These are phyloP conservation scores for Daktulosphaira vitifoliae DNA, from an alignment of 1,140 invertebrate genomes.

Conservation along the genomic window DNA sequence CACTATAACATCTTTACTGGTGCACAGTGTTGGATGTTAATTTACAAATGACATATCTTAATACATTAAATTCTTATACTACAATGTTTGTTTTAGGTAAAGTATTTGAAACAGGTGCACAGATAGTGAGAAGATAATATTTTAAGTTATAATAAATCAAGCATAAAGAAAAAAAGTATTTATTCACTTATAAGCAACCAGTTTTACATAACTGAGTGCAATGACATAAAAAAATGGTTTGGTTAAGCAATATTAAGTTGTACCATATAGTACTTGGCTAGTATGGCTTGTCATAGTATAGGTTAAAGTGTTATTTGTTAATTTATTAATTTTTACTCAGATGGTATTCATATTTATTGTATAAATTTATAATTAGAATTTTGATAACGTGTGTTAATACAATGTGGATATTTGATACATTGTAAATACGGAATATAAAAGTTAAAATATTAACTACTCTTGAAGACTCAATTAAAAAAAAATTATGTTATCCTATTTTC, in stretches of 20 bases:
- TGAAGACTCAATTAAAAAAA: too few relatives aligned
- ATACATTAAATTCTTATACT: not conserved
- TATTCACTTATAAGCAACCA: not conserved
- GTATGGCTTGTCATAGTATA: slow-evolving; percentile 4
- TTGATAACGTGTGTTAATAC: not conserved
- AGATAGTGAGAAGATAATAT: slow-evolving; percentile 31
- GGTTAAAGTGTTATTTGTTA: slow-evolving; percentile 1
- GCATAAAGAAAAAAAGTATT: not conserved
- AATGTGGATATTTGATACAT: not conserved
- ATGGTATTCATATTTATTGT: not conserved
- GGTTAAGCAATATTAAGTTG: too few relatives aligned
- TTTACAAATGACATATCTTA: too few relatives aligned
- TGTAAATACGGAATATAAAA: too few relatives aligned
- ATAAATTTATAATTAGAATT: not conserved
- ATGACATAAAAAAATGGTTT: too few relatives aligned
- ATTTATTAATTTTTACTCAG: not conserved
- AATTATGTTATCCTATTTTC: too few relatives aligned
- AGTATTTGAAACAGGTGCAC: slow-evolving; percentile 22
- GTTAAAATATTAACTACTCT: too few relatives aligned
- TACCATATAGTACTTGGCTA: not conserved
- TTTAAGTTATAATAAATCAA: slow-evolving; percentile 1
- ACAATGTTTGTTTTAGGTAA: slow-evolving; percentile 23
- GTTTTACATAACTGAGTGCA: slow-evolving; percentile 10
- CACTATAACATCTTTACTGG: too few relatives aligned
- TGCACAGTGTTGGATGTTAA: too few relatives aligned